phyloP scores from a whole-genome alignment of 2,113 vertebrate species.

The Nycticebus coucang region DNA sequence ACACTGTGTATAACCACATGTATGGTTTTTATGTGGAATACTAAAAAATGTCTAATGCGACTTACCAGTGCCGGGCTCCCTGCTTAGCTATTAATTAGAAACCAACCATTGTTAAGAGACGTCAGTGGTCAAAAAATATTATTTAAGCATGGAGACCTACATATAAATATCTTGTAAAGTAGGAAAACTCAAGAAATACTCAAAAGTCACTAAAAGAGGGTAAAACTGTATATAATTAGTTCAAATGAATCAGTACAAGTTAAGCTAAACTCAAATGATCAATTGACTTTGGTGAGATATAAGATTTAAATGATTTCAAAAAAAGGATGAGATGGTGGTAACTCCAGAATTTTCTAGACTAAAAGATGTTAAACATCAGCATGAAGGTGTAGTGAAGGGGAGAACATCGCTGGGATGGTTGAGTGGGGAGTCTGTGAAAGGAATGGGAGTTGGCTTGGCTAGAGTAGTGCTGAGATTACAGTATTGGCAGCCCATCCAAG shows the following conservation, averaged over 20 bases:
- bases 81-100: neutral
- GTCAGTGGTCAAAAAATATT: neutral
- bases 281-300: neutral
- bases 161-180: neutral
- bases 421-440: no score
- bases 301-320: neutral
- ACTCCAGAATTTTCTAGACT: neutral
- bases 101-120: neutral
- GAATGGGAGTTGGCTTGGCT: neutral
- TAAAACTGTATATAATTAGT: neutral
- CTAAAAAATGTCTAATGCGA: neutral
- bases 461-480: neutral
- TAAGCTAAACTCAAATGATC: neutral
- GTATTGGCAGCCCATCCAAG: neutral
- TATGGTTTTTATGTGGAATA: neutral
- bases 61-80: neutral
- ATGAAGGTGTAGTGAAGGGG: neutral
- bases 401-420: neutral
- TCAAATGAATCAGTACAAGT: neutral
- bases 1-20: neutral
- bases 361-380: neutral
- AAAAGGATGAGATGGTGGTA: neutral
- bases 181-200: conserved; percentile 8
- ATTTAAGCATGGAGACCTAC: neutral
- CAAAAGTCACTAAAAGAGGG: neutral